Evolutionary conservation across 2,113 vertebrate genomes (phyloP).

Genomic region (Silurus glanis): DNA sequence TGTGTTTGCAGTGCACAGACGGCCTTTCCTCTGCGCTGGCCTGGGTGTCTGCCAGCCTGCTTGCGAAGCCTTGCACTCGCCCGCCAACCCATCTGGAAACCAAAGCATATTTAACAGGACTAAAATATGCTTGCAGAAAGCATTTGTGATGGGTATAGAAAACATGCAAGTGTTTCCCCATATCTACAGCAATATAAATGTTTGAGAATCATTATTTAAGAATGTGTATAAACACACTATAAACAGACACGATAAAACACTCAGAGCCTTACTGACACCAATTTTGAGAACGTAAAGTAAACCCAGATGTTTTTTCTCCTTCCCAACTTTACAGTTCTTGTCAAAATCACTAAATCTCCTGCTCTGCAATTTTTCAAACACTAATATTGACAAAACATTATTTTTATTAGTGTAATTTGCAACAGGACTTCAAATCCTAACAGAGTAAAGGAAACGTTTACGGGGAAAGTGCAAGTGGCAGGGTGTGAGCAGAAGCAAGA

Average conservation of each 20-base stretch:
- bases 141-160: slow-evolving; percentile 48
- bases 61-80: slow-evolving; percentile 40
- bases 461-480: slow-evolving; percentile 19
- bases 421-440: slow-evolving; percentile 31
- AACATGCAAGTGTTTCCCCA: slow-evolving; percentile 37
- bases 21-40: slow-evolving; percentile 36
- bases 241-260: background rate
- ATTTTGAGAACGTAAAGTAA: slow-evolving; percentile 7
- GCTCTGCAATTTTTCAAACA: slow-evolving; percentile 8
- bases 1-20: slow-evolving; percentile 44
- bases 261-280: background rate
- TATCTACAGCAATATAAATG: slow-evolving; percentile 29
- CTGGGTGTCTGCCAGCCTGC: slow-evolving; percentile 51
- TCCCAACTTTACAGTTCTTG: background rate
- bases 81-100: slow-evolving; percentile 47
- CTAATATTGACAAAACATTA: slow-evolving; percentile 21
- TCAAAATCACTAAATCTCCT: background rate
- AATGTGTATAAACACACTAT: slow-evolving; percentile 13
- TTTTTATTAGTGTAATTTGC: slow-evolving; percentile 7
- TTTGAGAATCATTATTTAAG: slow-evolving; percentile 25
- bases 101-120: slow-evolving; percentile 56
- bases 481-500: slow-evolving; percentile 30
- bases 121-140: slow-evolving; percentile 51
- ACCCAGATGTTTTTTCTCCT: background rate
- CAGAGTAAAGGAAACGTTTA: slow-evolving; percentile 4